phyloP scores from a whole-genome alignment of 1,140 invertebrate species.

The Schlechtendalia chinensis region DNA sequence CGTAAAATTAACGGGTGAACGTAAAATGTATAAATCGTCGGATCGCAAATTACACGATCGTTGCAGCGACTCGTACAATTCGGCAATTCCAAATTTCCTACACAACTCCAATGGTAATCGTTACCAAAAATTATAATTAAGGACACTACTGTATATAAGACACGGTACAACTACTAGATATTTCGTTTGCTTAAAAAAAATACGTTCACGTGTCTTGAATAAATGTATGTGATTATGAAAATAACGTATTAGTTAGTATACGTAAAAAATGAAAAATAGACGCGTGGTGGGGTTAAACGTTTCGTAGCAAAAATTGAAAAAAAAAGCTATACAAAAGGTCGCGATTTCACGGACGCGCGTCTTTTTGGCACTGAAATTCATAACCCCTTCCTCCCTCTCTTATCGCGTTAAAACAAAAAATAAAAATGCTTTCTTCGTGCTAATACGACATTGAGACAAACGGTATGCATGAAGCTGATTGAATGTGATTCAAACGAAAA shows the following conservation, averaged over 20 bases:
- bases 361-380: conserved; percentile 24
- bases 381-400: not conserved
- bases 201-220: not conserved
- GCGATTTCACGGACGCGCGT: not conserved
- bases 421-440: too few relatives aligned
- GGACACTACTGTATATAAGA: too few relatives aligned
- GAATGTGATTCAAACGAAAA: not conserved
- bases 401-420: not conserved
- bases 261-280: conserved; percentile 4
- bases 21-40: not conserved
- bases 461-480: too few relatives aligned
- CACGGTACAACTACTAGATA: too few relatives aligned
- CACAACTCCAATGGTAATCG: not conserved
- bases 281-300: not conserved
- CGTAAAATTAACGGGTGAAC: not conserved
- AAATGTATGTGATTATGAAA: not conserved
- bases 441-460: too few relatives aligned
- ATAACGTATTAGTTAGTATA: not conserved
- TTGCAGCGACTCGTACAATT: not conserved
- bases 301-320: not conserved
- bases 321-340: not conserved
- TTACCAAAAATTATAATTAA: conserved; percentile 19
- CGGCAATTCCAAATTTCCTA: not conserved
- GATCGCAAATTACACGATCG: too few relatives aligned
- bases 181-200: not conserved